Conservation (phyloP, 1,140 invertebrate genomes). For the Octopus sinensis region DNA sequence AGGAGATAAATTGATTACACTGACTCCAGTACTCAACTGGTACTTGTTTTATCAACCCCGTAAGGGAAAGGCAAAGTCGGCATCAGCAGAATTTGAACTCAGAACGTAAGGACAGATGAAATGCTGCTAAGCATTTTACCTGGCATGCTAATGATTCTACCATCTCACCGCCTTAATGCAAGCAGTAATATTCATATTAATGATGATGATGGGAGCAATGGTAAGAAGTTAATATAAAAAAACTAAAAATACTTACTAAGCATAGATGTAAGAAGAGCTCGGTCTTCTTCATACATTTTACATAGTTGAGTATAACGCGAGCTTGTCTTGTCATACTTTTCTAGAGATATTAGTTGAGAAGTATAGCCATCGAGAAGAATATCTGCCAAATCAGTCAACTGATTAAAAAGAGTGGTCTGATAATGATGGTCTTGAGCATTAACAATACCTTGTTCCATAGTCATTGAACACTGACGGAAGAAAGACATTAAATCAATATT, state of each 20-base stretch:
- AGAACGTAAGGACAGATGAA: too few relatives aligned
- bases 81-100: too few relatives aligned
- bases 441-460: slow-evolving; percentile 40
- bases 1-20: too few relatives aligned
- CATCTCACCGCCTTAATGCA: too few relatives aligned
- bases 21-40: too few relatives aligned
- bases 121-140: too few relatives aligned
- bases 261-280: slow-evolving; percentile 66
- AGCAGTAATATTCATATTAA: too few relatives aligned
- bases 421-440: slow-evolving; percentile 53
- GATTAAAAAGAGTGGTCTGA: slow-evolving; percentile 64
- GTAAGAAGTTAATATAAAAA: not conserved
- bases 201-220: too few relatives aligned
- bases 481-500: not conserved
- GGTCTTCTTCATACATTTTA: slow-evolving; percentile 65
- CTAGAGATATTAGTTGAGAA: slow-evolving; percentile 70
- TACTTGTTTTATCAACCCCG: too few relatives aligned
- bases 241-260: slow-evolving; percentile 56
- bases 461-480: slow-evolving; percentile 41
- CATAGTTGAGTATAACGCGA: slow-evolving; percentile 55
- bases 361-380: slow-evolving; percentile 72
- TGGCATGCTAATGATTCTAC: too few relatives aligned
- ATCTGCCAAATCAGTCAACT: slow-evolving; percentile 72
- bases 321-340: slow-evolving; percentile 52
- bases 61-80: too few relatives aligned